Percentiles rank a stretch among this genome's conserved stretches.
These are phyloP conservation scores for Galeruca laticollis DNA, from an alignment of 2,888 invertebrate genomes.

Conservation along the genomic window DNA sequence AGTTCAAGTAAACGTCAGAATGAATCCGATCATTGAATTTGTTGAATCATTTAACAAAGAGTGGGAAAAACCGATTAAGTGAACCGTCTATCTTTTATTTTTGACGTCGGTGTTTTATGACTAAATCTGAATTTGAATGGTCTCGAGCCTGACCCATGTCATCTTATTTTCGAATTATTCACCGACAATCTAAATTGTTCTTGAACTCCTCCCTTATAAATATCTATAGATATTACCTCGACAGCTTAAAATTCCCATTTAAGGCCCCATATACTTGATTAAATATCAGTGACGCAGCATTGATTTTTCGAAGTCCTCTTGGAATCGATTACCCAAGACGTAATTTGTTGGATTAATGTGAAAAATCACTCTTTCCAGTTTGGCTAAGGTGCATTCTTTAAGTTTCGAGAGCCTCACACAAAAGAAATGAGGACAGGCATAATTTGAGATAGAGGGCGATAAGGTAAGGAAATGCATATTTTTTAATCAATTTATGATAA, in stretches of 20 bases:
- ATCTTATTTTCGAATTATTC: background rate
- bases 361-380: background rate
- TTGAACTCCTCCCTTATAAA: slow-evolving; percentile 10
- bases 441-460: too few species aligned
- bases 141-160: background rate
- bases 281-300: slow-evolving; percentile 19
- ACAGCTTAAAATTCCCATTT: slow-evolving; percentile 17
- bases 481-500: too few species aligned
- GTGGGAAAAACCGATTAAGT: too few species aligned
- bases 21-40: too few species aligned
- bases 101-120: too few species aligned
- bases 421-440: too few species aligned
- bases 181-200: background rate
- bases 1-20: too few species aligned
- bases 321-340: slow-evolving; percentile 19
- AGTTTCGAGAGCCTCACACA: background rate
- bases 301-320: slow-evolving; percentile 13
- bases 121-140: too few species aligned
- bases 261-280: slow-evolving; percentile 21
- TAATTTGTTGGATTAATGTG: slow-evolving; percentile 11
- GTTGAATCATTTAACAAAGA: too few species aligned
- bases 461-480: too few species aligned
- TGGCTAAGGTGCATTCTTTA: background rate
- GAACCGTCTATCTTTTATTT: too few species aligned
- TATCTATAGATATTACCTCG: slow-evolving; percentile 19